Conservation (phyloP, 2,113 vertebrate species). For the Edolisoma coerulescens region DNA sequence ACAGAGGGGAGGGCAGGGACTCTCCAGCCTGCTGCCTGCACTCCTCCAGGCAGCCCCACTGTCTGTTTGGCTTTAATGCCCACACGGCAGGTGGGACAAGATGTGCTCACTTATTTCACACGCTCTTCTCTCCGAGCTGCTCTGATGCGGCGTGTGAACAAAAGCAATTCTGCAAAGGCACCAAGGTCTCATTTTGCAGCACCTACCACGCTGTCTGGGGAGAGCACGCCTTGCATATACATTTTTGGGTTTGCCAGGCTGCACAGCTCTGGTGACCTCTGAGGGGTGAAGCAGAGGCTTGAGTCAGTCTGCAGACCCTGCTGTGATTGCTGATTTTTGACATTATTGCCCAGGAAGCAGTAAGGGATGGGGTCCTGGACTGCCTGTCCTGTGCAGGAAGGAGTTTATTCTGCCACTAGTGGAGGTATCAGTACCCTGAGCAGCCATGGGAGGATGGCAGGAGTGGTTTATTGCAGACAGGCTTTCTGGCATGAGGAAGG, state of each 20-base stretch:
- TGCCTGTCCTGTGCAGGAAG: background rate
- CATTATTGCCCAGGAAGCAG: background rate
- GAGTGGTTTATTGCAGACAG: background rate
- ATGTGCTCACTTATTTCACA: background rate
- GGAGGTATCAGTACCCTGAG: background rate
- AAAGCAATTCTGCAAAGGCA: background rate
- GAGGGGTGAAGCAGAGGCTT: background rate
- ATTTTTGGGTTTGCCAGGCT: background rate
- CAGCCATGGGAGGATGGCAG: background rate
- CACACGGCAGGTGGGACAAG: background rate
- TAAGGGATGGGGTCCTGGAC: background rate
- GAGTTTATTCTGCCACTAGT: background rate
- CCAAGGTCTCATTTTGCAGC: background rate
- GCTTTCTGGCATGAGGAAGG: background rate
- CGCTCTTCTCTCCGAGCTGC: background rate
- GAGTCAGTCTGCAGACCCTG: background rate
- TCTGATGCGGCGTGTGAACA: rapidly evolving
- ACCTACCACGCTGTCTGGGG: background rate
- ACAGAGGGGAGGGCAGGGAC: background rate
- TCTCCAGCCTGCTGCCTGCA: rapidly evolving
- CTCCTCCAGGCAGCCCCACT: background rate
- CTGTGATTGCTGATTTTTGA: background rate
- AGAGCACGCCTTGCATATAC: background rate
- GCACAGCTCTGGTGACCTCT: background rate
- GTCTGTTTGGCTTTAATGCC: background rate